These are phyloP conservation scores for Harmothoe impar DNA, from an alignment of 2,888 invertebrate species.

Conservation along the genomic window DNA sequence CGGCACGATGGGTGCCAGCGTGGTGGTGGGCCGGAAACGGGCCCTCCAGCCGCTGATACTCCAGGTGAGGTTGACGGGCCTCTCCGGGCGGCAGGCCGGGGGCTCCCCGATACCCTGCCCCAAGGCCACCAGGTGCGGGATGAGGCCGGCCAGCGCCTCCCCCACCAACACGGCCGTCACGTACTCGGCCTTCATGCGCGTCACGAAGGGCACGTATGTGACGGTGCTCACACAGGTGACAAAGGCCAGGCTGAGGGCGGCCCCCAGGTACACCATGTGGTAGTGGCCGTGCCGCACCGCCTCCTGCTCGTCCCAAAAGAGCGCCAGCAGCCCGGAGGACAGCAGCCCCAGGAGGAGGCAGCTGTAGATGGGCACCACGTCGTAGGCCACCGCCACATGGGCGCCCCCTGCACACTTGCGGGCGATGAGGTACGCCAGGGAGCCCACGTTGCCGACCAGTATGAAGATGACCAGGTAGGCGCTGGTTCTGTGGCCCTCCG, in stretches of 20 bases:
- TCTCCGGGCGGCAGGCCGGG: slow-evolving; percentile 11
- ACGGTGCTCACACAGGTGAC: slow-evolving; percentile 64
- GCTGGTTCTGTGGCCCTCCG: slow-evolving; percentile 65
- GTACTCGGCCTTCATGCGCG: slow-evolving; percentile 62
- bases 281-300: slow-evolving; percentile 20
- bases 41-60: neutral
- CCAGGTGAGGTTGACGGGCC: slow-evolving; percentile 26
- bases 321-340: slow-evolving; percentile 53
- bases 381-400: slow-evolving; percentile 63
- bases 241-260: slow-evolving; percentile 63
- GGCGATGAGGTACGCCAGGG: slow-evolving; percentile 66
- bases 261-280: slow-evolving; percentile 67
- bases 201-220: slow-evolving; percentile 67
- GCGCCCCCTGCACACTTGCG: slow-evolving; percentile 24
- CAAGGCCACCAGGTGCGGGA: slow-evolving; percentile 67
- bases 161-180: slow-evolving; percentile 67
- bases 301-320: slow-evolving; percentile 66
- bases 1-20: slow-evolving; percentile 31
- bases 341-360: slow-evolving; percentile 62
- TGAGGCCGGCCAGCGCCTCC: slow-evolving; percentile 63
- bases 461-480: slow-evolving; percentile 65
- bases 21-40: slow-evolving; percentile 18
- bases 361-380: slow-evolving; percentile 64
- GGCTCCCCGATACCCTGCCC: slow-evolving; percentile 67
- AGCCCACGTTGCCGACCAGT: slow-evolving; percentile 64